Evolutionary conservation across 2,888 invertebrate species (phyloP).

Genomic region (Himalopsyche kuldschensis): DNA sequence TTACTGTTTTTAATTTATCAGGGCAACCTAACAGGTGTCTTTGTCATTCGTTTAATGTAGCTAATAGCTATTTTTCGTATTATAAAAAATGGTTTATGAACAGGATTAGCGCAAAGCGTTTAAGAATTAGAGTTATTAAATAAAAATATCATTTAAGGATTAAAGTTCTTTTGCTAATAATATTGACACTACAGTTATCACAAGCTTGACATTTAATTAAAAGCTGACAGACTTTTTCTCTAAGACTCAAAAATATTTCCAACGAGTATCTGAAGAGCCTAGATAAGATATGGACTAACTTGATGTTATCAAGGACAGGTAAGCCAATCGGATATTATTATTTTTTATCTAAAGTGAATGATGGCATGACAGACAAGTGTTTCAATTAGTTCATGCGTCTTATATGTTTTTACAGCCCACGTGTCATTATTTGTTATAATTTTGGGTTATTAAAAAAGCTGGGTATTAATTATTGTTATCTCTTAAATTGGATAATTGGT

Average conservation of each 20-base stretch:
- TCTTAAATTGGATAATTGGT: too few relatives aligned
- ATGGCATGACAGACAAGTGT: too few relatives aligned
- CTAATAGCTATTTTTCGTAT: neutral
- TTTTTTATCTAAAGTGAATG: too few relatives aligned
- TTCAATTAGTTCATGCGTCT: too few relatives aligned
- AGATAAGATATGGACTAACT: neutral
- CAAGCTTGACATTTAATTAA: neutral
- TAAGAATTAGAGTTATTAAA: neutral
- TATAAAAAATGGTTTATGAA: neutral
- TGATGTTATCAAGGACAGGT: too few relatives aligned
- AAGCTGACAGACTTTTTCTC: neutral
- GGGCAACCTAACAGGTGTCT: neutral
- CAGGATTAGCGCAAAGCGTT: neutral
- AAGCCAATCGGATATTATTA: too few relatives aligned
- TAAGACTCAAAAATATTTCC: neutral
- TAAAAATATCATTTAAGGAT: neutral
- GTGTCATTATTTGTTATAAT: too few relatives aligned
- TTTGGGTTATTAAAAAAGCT: too few relatives aligned
- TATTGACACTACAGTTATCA: neutral
- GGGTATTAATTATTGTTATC: neutral
- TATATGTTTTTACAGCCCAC: too few relatives aligned
- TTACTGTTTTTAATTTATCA: neutral
- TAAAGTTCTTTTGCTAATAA: neutral
- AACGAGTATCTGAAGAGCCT: neutral
- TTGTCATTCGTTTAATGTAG: neutral